Conservation (phyloP, 2,113 vertebrate species). For the Coturnix japonica region DNA sequence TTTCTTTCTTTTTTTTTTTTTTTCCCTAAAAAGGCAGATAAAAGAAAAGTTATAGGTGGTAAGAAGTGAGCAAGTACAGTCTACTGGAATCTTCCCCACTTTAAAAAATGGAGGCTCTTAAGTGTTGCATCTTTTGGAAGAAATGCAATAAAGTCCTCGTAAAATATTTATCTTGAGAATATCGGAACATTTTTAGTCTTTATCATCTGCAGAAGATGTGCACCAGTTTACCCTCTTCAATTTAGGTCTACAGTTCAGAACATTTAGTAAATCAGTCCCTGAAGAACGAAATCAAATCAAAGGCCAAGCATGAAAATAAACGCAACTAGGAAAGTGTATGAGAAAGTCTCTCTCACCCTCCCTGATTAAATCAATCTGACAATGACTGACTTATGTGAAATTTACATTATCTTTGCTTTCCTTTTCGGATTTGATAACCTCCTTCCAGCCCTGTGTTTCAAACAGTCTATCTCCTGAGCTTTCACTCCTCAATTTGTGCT, state of each 20-base stretch:
- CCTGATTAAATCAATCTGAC: constrained; percentile 1
- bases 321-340: not conserved
- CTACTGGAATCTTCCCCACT: not conserved
- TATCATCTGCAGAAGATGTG: not conserved
- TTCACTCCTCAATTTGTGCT: not conserved
- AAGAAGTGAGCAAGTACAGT: not conserved
- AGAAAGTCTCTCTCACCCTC: not conserved
- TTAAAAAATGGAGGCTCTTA: not conserved
- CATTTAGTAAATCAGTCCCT: not conserved
- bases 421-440: not conserved
- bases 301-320: not conserved
- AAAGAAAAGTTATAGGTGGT: not conserved
- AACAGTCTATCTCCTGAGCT: not conserved
- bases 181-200: not conserved
- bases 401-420: not conserved
- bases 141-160: not conserved
- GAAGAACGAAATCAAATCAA: constrained; percentile 12
- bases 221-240: not conserved
- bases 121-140: not conserved
- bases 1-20: not conserved
- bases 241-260: not conserved
- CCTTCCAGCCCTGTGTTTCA: not conserved
- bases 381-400: not conserved
- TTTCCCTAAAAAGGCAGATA: not conserved
- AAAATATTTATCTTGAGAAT: not conserved